phyloP scores from a whole-genome alignment of 2,113 vertebrate species.

The Numida meleagris region DNA sequence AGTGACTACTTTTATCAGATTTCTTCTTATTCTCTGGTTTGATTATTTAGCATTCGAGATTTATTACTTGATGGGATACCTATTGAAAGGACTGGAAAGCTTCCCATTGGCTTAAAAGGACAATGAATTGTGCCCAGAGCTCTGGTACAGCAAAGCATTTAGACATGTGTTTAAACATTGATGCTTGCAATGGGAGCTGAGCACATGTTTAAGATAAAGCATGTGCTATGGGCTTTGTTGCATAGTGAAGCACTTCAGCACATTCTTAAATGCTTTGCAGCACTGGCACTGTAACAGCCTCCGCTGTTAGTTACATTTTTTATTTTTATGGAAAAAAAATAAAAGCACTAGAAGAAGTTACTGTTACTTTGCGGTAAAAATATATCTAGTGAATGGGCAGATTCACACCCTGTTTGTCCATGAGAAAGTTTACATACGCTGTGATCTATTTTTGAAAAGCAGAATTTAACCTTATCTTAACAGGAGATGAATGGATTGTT shows the following conservation, averaged over 20 bases:
- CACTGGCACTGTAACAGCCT: conserved; percentile 26
- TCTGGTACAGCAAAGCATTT: conserved; percentile 58
- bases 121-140: not conserved
- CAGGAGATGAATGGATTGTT: conserved; percentile 23
- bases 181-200: conserved; percentile 61
- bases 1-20: not conserved
- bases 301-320: conserved; percentile 47
- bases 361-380: not conserved
- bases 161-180: conserved; percentile 62
- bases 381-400: not conserved
- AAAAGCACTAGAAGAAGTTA: conserved; percentile 16
- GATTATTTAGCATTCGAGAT: conserved; percentile 48
- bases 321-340: conserved; percentile 21
- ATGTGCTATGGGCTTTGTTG: conserved; percentile 44
- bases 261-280: conserved; percentile 63
- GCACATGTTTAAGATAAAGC: conserved; percentile 62
- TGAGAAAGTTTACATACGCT: conserved; percentile 8
- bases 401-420: not conserved
- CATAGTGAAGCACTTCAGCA: conserved; percentile 48
- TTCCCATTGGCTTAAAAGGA: conserved; percentile 49
- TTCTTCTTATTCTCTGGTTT: not conserved
- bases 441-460: conserved; percentile 23
- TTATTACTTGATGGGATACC: conserved; percentile 44
- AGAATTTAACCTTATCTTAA: conserved; percentile 50
- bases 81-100: conserved; percentile 53